Base-by-base conservation (phyloP, 2,888 invertebrate genomes). In the Zootermopsis nevadensis region DNA sequence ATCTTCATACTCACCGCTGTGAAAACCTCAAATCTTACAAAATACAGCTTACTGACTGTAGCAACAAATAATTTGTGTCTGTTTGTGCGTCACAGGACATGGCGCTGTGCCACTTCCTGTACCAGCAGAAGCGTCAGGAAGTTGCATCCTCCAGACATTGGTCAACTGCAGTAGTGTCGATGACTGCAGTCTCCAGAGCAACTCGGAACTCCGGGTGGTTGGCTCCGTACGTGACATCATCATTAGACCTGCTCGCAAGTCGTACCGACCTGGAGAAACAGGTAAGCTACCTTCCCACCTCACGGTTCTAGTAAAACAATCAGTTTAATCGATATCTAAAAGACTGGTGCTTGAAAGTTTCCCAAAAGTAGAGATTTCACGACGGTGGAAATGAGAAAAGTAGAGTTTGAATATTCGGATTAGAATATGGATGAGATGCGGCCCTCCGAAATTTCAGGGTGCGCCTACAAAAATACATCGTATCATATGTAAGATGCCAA, bases 211-310 rank as follows among this genome's bases (percentile, higher is more conserved):
- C 87, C 90, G 92, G 74, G 90, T 94, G n/a, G 91, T 93, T 27
- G 93, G 93, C 0, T 92, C 93, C 0, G 93, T 93, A 1, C 89
- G 93, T 38, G 93, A 93, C 86, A 93, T 93, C 83, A 92, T 94
- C 84, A 92, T 93, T n/a, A 89, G 93, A 42, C 93, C 93, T 0
- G 93, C 92, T 12, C 90, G 92, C 82, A 93, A 92, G 86, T 91
- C 92, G 85, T 93, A 93, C 87, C 89, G 91, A 82, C 93, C 93
- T 42, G 93, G 93, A 82, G 93, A 93, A 86, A 93, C 91, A 8
- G 91, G 93, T 93, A 88, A 91, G 92, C 89, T 15, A 12, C 19
- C 48, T 19, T 19, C 19, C 19, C 48, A 48, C 19, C 19, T 15
- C 19, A 48, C 48, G 19, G 19, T 15, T 48, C 19, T 48, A n/a